These are phyloP conservation scores for Yponomeuta sedellus DNA, from an alignment of 2,888 invertebrate species.

Conservation along the genomic window DNA sequence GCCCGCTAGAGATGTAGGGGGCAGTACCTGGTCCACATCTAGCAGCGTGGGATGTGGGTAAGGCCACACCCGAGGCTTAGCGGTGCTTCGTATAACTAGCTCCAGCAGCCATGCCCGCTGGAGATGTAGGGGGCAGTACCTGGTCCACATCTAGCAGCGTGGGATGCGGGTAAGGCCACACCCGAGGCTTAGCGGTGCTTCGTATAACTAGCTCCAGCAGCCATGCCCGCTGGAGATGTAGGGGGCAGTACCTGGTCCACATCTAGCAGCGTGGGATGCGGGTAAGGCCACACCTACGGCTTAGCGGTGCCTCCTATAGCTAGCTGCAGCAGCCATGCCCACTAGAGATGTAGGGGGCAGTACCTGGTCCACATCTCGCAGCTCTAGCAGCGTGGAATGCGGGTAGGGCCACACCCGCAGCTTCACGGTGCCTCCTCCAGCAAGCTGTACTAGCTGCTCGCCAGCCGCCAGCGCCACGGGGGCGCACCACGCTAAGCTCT, in stretches of 20 bases:
- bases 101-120: no score
- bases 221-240: no score
- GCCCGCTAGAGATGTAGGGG: no score
- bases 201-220: not conserved
- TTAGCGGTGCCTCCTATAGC: constrained; percentile 12
- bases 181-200: no score
- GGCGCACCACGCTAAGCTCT: constrained; percentile 40
- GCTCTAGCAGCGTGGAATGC: constrained; percentile 52
- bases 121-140: constrained; percentile 18
- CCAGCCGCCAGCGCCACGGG: constrained; percentile 49
- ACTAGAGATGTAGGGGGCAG: no score
- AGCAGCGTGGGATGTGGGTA: no score
- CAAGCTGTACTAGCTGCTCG: constrained; percentile 51
- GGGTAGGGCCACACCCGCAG: constrained; percentile 47
- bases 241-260: constrained; percentile 32
- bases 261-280: constrained; percentile 52
- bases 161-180: constrained; percentile 41
- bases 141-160: constrained; percentile 46
- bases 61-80: no score
- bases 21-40: constrained; percentile 33
- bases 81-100: no score
- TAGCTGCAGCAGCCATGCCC: not conserved
- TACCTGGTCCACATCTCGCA: constrained; percentile 52
- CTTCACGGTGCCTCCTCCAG: constrained; percentile 43
- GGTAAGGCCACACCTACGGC: constrained; percentile 27